Base-by-base conservation (phyloP, 2,113 vertebrate species). In the Neodontobutis hainanensis region DNA sequence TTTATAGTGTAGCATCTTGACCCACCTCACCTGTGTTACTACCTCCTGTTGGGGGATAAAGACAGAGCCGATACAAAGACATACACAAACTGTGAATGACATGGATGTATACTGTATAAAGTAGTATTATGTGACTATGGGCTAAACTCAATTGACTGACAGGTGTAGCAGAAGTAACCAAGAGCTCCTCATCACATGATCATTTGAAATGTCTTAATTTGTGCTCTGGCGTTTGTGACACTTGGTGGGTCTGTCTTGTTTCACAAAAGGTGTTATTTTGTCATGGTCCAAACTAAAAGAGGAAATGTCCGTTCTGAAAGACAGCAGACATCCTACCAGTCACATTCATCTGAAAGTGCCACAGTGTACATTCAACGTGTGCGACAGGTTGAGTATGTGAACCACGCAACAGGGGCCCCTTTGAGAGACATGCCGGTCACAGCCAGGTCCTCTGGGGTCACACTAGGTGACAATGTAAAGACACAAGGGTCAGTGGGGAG, bases 221-320 rank as follows among this genome's bases (percentile, higher is more conserved):
- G 16, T 66, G n/a, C 50, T 61, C 15, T 51, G 32, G 16, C 27
- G 8, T 14, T 19, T 47, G 59, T 52, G 65, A 55, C 40, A 12
- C 34, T n/a, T 2, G 14, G 2, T 35, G n/a, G 57, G 61, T 77
- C 76, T 89, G 84, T 36, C 77, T 70, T 73, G 57, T 46, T 52
- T 85, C 74, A 70, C 68, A 47, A 58, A 82, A n/a, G 57, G 70
- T 81, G 84, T 84, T 85, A 82, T 75, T 79, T 72, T 80, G 84
- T 88, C 83, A 83, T 61, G 70, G 82, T 77, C 88, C 88, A 87
- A 70, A 70, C 73, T 34, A 43, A 67, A 68, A 81, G 51, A 69
- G 85, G 73, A 88, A 87, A 80, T 61, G 57, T 66, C 84, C 67
- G 63, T 64, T 60, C 64, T 87, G 89, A 90, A 63, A 63, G 81